Base-by-base conservation (phyloP, 2,888 invertebrate genomes). In the Perdita meconis region DNA sequence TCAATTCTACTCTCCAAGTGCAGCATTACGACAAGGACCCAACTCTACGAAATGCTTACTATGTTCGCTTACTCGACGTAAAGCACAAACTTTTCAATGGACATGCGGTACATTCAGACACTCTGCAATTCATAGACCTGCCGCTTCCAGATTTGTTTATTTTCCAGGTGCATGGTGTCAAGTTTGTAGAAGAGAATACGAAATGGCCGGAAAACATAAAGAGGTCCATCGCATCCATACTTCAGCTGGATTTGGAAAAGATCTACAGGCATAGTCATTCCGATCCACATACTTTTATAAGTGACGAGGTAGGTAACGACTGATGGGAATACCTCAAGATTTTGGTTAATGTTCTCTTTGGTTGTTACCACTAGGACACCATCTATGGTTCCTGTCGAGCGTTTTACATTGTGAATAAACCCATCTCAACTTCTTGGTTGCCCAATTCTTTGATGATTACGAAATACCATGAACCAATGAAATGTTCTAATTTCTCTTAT, bases 331-430 rank as follows among this genome's bases (percentile, higher is more conserved):
- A 85, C 72, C 78, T 73, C 61, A 30, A 85, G 82, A 77, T 86
- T 77, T 78, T 78, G 77, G 84, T 73, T 89, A 90, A 90, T 91
- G 92, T 92, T 92, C 92, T 92, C 92, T 92, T 92, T 92, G 92
- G 92, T 92, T 92, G 92, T 92, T 92, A 92, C 92, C 92, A 91
- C 91, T 90, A 92, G 92, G 87, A 89, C 55, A 91, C 90, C 57
- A 89, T 93, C 60, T 91, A 92, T 51, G 93, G 93, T 1, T 81
- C 81, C 12, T 92, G 92, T 36, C 73, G 89, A 42, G 88, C 90
- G 16, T 82, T 87, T 36, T 93, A 92, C 78, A 87, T 89, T 50
- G 88, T 93, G 5, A n/a, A n/a, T n/a, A n/a, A n/a, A n/a, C n/a
- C n/a, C n/a, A n/a, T n/a, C n/a, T n/a, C n/a, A n/a, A n/a, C n/a